phyloP scores from a whole-genome alignment of 2,888 invertebrate species.

The Orthosia gracilis region DNA sequence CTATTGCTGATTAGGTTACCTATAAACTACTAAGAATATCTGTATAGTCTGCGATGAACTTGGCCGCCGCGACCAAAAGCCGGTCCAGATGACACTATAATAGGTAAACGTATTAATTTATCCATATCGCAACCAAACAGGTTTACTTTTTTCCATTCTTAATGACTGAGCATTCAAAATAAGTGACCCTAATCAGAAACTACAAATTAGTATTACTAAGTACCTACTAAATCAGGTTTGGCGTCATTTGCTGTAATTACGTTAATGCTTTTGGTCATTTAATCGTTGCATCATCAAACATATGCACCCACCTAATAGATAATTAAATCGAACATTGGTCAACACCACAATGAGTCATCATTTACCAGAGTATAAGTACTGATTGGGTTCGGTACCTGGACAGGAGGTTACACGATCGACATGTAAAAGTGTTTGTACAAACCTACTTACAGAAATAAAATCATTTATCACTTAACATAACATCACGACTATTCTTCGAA shows the following conservation, averaged over 20 bases:
- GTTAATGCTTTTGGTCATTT: constrained; percentile 1
- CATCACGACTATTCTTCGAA: too few relatives aligned
- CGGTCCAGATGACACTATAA: too few relatives aligned
- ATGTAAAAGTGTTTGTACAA: too few relatives aligned
- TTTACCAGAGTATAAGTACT: background rate
- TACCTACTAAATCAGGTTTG: constrained; percentile 4
- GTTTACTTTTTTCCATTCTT: background rate
- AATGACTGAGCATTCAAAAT: background rate
- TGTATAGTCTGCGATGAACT: too few relatives aligned
- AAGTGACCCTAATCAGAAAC: background rate
- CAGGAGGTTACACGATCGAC: background rate
- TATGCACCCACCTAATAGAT: background rate
- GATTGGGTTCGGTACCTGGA: constrained; percentile 2
- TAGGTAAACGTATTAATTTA: too few relatives aligned
- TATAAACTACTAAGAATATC: too few relatives aligned
- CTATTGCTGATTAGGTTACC: too few relatives aligned
- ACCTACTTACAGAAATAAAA: too few relatives aligned
- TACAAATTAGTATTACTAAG: constrained; percentile 17
- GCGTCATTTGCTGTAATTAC: constrained; percentile 1
- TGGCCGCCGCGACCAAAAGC: too few relatives aligned
- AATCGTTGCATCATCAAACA: constrained; percentile 22
- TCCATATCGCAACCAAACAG: background rate
- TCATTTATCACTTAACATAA: too few relatives aligned
- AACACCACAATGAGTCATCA: too few relatives aligned
- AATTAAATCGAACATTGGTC: background rate